phyloP scores from a whole-genome alignment of 2,113 vertebrate species.

The Mus musculus region DNA sequence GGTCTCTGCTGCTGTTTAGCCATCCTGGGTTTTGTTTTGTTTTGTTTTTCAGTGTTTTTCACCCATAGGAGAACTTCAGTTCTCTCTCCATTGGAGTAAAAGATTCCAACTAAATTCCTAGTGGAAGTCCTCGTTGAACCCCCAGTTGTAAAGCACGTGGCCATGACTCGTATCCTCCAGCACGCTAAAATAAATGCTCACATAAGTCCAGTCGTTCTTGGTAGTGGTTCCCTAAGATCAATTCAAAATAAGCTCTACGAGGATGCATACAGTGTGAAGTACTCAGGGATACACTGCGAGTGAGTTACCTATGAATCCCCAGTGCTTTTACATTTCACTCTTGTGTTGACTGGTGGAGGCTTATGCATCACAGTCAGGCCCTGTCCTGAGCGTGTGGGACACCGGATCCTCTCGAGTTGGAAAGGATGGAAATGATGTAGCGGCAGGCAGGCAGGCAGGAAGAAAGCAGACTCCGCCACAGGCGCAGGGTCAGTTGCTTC shows the following conservation, averaged over 20 bases:
- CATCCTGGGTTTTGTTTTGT: not conserved
- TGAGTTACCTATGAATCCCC: not conserved
- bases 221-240: slow-evolving; percentile 30
- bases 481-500: not conserved
- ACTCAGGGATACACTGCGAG: not conserved
- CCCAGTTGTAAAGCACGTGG: not conserved
- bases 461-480: not conserved
- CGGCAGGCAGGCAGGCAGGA: not conserved
- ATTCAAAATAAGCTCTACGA: not conserved
- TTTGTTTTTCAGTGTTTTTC: not conserved
- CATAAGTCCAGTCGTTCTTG: not conserved
- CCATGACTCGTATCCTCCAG: not conserved
- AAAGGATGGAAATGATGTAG: not conserved
- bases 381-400: not conserved
- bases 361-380: not conserved
- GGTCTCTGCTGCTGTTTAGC: not conserved
- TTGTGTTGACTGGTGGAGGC: not conserved
- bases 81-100: slow-evolving; percentile 8
- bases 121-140: not conserved
- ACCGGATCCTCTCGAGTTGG: not conserved
- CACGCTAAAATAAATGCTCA: not conserved
- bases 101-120: not conserved
- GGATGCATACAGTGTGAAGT: not conserved
- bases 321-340: not conserved
- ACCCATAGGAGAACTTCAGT: not conserved